Conservation (phyloP, 2,113 vertebrate genomes). For the Stomatorhinus ivindoensis region DNA sequence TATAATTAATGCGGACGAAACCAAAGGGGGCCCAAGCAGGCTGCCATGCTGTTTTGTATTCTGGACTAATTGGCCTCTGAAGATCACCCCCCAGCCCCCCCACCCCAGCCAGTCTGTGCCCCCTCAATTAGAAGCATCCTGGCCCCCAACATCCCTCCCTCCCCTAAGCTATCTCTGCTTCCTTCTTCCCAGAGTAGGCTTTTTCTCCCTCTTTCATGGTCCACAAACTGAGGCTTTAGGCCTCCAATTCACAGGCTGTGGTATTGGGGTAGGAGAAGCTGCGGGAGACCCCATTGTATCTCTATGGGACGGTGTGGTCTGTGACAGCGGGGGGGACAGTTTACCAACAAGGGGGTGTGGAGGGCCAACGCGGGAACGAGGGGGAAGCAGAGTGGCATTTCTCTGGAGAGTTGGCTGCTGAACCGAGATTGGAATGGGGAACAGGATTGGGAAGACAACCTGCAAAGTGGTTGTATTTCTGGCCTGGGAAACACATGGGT, state of each 20-base stretch:
- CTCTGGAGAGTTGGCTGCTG: not conserved
- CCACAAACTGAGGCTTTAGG: conserved; percentile 43
- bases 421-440: not conserved
- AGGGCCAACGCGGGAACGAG: not conserved
- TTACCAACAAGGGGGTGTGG: not conserved
- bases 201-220: conserved; percentile 37
- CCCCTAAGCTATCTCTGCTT: conserved; percentile 31
- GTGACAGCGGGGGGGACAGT: not conserved
- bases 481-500: not conserved
- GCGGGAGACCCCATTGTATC: not conserved
- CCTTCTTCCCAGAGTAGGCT: conserved; percentile 30
- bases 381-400: not conserved
- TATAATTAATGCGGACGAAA: conserved; percentile 58
- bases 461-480: not conserved
- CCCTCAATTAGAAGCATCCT: conserved; percentile 54
- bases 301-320: not conserved
- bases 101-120: conserved; percentile 42
- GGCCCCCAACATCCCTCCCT: conserved; percentile 22
- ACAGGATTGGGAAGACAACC: not conserved
- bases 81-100: conserved; percentile 43
- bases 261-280: not conserved
- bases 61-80: conserved; percentile 69
- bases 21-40: conserved; percentile 55
- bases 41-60: conserved; percentile 63
- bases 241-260: not conserved